Evolutionary conservation across 2,888 invertebrate genomes (phyloP).

Genomic region (Drosophila emarginata): DNA sequence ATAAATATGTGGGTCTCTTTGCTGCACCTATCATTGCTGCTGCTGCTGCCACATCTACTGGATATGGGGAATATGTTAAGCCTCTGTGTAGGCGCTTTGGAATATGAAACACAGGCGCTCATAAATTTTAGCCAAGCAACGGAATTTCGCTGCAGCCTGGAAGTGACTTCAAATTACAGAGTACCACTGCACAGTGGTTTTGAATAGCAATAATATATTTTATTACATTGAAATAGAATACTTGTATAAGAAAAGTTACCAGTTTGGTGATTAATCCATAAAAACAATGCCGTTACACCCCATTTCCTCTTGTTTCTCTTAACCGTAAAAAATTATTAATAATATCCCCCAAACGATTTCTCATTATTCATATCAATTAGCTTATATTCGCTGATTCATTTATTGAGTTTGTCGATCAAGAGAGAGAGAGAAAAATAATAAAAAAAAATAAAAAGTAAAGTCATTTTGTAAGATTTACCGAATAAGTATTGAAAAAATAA

Average conservation of each 20-base stretch:
- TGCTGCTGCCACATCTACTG: conserved; percentile 20
- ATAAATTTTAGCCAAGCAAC: conserved; percentile 42
- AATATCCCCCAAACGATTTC: too few relatives aligned
- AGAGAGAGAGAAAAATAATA: not conserved
- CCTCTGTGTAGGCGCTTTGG: conserved; percentile 64
- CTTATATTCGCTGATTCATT: not conserved
- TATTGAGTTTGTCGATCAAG: not conserved
- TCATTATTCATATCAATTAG: not conserved
- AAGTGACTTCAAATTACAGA: conserved; percentile 33
- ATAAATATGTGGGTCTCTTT: not conserved
- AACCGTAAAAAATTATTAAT: too few relatives aligned
- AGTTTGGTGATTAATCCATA: too few relatives aligned
- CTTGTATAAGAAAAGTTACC: too few relatives aligned
- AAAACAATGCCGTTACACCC: too few relatives aligned
- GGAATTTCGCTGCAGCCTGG: conserved; percentile 34
- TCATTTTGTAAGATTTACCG: not conserved
- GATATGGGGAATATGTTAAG: conserved; percentile 21
- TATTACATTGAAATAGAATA: too few relatives aligned
- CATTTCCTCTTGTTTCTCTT: too few relatives aligned
- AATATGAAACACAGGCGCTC: conserved; percentile 62
- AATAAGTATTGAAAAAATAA: not conserved
- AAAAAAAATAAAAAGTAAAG: not conserved
- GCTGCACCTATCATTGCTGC: conserved; percentile 18
- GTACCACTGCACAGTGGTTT: conserved; percentile 34
- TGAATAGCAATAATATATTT: too few relatives aligned